These are phyloP conservation scores for Phallusia fumigata DNA, from an alignment of 23 tunicate genomes.

Conservation along the genomic window DNA sequence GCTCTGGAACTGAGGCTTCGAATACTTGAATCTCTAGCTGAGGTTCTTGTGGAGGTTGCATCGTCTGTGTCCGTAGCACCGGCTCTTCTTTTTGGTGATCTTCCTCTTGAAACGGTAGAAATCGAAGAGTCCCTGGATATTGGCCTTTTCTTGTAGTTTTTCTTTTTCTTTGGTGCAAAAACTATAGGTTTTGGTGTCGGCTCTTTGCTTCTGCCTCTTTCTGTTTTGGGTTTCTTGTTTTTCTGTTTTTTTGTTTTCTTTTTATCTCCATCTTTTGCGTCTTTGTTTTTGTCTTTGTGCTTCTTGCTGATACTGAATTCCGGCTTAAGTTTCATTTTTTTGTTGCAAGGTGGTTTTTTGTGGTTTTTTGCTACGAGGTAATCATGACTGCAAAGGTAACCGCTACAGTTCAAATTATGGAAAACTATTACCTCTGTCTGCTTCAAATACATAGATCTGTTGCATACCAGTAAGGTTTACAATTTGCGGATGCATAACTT, in stretches of 20 bases:
- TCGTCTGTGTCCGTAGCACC: not conserved
- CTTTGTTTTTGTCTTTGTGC: conserved; percentile 6
- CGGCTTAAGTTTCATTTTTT: conserved; percentile 3
- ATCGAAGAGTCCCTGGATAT: not conserved
- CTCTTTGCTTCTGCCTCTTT: not conserved
- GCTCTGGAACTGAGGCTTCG: conserved; percentile 3
- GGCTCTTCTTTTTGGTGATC: conserved; percentile 12
- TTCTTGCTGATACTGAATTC: not conserved
- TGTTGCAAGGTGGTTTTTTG: not conserved
- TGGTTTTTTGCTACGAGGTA: not conserved
- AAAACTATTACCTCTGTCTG: no score
- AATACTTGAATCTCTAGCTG: conserved; percentile 8
- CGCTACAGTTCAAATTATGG: no score
- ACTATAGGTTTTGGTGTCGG: not conserved
- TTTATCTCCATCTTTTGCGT: not conserved
- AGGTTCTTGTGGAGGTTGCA: conserved; percentile 3
- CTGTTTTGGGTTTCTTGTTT: not conserved
- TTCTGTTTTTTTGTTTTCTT: conserved; percentile 20
- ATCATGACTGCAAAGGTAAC: not conserved
- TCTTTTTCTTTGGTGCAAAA: not conserved
- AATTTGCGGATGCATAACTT: no score
- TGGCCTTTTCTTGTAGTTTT: not conserved
- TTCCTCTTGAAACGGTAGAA: conserved; percentile 11
- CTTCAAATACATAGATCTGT: no score
- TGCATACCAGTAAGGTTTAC: no score